Percentiles rank a stretch among this genome's conserved stretches.
These are phyloP conservation scores for Chloroceryle amazona DNA, from an alignment of 2,797 vertebrate genomes.

Conservation along the genomic window DNA sequence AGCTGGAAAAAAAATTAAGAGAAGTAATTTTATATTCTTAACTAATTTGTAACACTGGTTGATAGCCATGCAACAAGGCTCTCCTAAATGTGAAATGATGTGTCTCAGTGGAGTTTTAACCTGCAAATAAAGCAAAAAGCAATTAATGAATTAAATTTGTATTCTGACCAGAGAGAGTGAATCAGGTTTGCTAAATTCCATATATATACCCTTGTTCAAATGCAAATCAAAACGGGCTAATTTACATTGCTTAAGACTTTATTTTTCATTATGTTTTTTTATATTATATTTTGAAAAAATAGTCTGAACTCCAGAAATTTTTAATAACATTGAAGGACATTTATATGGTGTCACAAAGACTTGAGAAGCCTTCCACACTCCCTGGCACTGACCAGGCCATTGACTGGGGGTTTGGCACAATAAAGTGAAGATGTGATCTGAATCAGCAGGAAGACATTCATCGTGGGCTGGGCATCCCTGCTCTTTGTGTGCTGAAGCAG, in stretches of 20 bases:
- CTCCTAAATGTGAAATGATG: slow-evolving; percentile 44
- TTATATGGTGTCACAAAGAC: neutral
- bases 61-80: slow-evolving; percentile 29
- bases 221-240: neutral
- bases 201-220: neutral
- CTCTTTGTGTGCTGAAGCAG: neutral
- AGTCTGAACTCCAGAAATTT: neutral
- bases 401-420: neutral
- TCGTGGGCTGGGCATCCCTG: neutral
- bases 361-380: neutral
- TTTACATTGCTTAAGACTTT: neutral
- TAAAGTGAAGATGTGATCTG: neutral
- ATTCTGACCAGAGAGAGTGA: slow-evolving; percentile 44
- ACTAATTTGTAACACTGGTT: slow-evolving; percentile 40
- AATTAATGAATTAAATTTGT: slow-evolving; percentile 60
- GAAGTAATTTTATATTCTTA: slow-evolving; percentile 1
- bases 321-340: neutral
- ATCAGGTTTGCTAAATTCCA: neutral
- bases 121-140: slow-evolving; percentile 45
- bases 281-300: neutral
- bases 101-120: slow-evolving; percentile 45
- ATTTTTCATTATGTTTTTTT: neutral
- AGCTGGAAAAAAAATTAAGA: neutral
- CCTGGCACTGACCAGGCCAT: neutral
- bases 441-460: neutral